These are phyloP conservation scores for Drosophila sulfurigaster DNA, from an alignment of 1,140 invertebrate species.

Conservation along the genomic window DNA sequence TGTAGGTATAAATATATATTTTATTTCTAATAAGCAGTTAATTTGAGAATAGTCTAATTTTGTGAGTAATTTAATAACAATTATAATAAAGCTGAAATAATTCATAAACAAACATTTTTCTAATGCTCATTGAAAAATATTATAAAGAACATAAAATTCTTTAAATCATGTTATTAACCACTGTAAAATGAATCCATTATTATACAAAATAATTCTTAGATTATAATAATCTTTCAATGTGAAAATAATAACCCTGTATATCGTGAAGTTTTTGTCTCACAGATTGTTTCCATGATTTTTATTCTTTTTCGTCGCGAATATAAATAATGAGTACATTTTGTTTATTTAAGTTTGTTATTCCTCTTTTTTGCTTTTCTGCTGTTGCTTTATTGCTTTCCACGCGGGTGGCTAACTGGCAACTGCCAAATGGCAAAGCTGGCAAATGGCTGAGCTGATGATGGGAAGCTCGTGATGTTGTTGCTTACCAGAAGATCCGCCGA, in stretches of 20 bases:
- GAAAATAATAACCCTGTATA: slow-evolving; percentile 29
- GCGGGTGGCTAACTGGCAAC: slow-evolving; percentile 62
- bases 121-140: too few species aligned
- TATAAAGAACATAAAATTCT: too few species aligned
- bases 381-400: slow-evolving; percentile 80
- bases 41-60: too few species aligned
- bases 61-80: too few species aligned
- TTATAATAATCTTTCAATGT: slow-evolving; percentile 17
- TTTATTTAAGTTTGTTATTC: slow-evolving; percentile 80
- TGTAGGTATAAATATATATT: too few species aligned
- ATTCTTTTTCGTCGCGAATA: slow-evolving; percentile 66
- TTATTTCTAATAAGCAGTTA: too few species aligned
- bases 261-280: slow-evolving; percentile 49
- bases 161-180: not conserved
- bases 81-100: too few species aligned
- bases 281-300: slow-evolving; percentile 65
- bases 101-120: too few species aligned
- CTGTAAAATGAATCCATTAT: not conserved
- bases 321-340: slow-evolving; percentile 82
- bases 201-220: not conserved
- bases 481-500: slow-evolving; percentile 52
- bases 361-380: slow-evolving; percentile 30
- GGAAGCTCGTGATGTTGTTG: slow-evolving; percentile 23
- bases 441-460: slow-evolving; percentile 31
- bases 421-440: slow-evolving; percentile 29